phyloP scores from a whole-genome alignment of 1,140 invertebrate species.

The Aphis craccivora region DNA sequence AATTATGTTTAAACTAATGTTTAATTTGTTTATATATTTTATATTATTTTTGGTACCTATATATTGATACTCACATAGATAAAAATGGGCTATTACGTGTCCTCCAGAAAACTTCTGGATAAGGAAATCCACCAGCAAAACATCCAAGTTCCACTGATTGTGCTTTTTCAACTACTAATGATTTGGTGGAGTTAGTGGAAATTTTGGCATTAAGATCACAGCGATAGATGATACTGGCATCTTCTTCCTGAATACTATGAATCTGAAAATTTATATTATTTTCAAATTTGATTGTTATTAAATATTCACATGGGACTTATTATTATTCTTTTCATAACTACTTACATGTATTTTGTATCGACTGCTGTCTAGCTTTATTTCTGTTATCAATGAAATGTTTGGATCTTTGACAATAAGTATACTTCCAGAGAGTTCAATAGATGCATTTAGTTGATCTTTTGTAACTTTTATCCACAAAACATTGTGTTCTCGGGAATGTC shows the following conservation, averaged over 20 bases:
- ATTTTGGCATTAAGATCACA: slow-evolving; percentile 82
- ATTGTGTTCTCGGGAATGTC: slow-evolving; percentile 85
- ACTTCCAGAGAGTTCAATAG: slow-evolving; percentile 78
- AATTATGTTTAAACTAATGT: too few relatives aligned
- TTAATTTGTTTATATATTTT: neutral
- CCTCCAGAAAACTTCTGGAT: slow-evolving; percentile 86
- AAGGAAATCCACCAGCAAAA: slow-evolving; percentile 85
- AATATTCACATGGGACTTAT: too few relatives aligned
- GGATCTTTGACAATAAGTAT: slow-evolving; percentile 85
- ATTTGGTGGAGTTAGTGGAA: slow-evolving; percentile 87
- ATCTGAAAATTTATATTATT: slow-evolving; percentile 68
- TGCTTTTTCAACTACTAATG: slow-evolving; percentile 82
- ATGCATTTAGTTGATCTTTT: slow-evolving; percentile 64
- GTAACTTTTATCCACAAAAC: slow-evolving; percentile 83
- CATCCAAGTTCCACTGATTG: slow-evolving; percentile 82
- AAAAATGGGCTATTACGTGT: slow-evolving; percentile 91
- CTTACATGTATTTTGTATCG: slow-evolving; percentile 80
- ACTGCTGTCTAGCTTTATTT: slow-evolving; percentile 71
- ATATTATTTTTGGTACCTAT: slow-evolving; percentile 64
- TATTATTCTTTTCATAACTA: neutral
- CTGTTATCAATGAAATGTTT: slow-evolving; percentile 81
- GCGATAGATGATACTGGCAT: slow-evolving; percentile 81
- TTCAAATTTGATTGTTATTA: too few relatives aligned
- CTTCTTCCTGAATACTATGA: slow-evolving; percentile 94
- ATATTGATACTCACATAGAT: slow-evolving; percentile 85